phyloP scores from a whole-genome alignment of 2,888 invertebrate genomes.

The Myopa tessellatipennis region DNA sequence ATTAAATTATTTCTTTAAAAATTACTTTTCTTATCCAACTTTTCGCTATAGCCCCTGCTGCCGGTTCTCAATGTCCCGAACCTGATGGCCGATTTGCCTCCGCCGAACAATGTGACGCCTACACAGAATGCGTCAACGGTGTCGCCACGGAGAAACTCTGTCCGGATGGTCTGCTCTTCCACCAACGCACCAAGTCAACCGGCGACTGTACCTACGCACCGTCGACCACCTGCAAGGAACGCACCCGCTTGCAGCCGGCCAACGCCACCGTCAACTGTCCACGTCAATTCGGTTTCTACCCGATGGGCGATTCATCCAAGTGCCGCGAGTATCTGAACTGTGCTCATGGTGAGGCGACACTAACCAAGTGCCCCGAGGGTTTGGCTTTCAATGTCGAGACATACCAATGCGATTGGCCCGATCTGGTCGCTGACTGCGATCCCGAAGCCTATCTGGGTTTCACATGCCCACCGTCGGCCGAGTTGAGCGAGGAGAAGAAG shows the following conservation, averaged over 20 bases:
- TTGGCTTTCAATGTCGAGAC: constrained; percentile 80
- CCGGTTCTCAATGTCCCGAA: constrained; percentile 71
- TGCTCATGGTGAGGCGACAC: constrained; percentile 78
- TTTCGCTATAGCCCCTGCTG: constrained; percentile 49
- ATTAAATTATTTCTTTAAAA: background rate
- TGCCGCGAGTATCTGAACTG: constrained; percentile 87
- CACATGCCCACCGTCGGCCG: constrained; percentile 73
- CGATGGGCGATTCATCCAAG: constrained; percentile 74
- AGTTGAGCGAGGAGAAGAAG: constrained; percentile 58
- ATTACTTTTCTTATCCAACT: background rate
- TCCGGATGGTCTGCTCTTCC: constrained; percentile 84
- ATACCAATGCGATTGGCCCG: constrained; percentile 90
- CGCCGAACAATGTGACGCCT: constrained; percentile 79
- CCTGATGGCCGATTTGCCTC: constrained; percentile 77
- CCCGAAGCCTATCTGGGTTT: constrained; percentile 83
- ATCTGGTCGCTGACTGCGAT: constrained; percentile 82
- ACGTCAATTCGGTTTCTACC: constrained; percentile 73
- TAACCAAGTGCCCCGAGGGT: constrained; percentile 85
- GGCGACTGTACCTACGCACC: constrained; percentile 86
- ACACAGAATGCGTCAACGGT: constrained; percentile 78
- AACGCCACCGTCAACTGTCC: constrained; percentile 81
- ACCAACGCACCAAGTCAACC: constrained; percentile 70
- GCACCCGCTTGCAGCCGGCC: constrained; percentile 72
- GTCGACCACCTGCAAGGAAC: constrained; percentile 80
- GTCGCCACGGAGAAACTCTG: constrained; percentile 80